Base-by-base conservation (phyloP, 2,888 invertebrate species). In the Plebejus anna region DNA sequence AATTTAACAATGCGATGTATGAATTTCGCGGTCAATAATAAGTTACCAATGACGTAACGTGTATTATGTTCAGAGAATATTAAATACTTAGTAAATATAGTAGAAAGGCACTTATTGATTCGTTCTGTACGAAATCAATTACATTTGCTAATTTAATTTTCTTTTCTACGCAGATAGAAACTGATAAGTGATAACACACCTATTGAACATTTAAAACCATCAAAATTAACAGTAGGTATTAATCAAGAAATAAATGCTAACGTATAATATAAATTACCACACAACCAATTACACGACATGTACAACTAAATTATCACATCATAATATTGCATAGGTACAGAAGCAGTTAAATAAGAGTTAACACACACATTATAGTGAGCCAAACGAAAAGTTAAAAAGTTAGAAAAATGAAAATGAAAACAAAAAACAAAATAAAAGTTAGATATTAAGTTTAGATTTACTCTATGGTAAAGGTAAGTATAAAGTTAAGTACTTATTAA, bases 101-200 rank as follows among this genome's bases (percentile, higher is more conserved):
- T 36, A 11, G 7, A 66, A 36, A 13, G 32, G 13, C 32, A 13
- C 32, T 66, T 36, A 66, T 32, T 11, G 13, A 66, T 66, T 66
- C 32, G 66, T 66, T 66, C 32, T 36, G 16, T 66, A 13, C 13
- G 13, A 66, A 66, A 66, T 66, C 66, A 66, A 36, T 66, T 66
- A 66, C 36, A 66, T 16, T 66, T 16, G 32, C 66, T 66, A 66
- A 32, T 66, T 66, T 66, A 66, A 66, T 66, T 66, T 66, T 32
- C 66, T 28, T 32, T 66, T 32, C 32, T 13, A 66, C 66, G 13
- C 6, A 66, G 1, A 36, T 66, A 13, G 4, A 16, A 66, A 11
- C 11, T 36, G 66, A 66, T 66, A 32, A 66, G 4, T 36, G 66
- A 66, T 66, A 32, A 66, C 11, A 66, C 66, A 11, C 7, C 2